These are phyloP conservation scores for Liasis olivaceus DNA, from an alignment of 2,797 vertebrate genomes.

Conservation along the genomic window DNA sequence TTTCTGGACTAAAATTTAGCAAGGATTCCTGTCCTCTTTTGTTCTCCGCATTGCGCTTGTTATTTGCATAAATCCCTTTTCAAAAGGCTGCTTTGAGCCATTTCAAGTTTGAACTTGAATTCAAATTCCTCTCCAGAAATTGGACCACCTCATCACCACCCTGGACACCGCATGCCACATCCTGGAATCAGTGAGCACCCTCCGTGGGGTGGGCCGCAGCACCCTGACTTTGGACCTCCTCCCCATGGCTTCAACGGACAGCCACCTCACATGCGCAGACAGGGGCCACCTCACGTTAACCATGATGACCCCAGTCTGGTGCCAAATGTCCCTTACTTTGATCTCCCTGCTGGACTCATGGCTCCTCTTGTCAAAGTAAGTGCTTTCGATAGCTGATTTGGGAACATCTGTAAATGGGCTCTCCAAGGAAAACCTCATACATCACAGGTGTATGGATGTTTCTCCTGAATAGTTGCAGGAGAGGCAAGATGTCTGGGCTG, in stretches of 20 bases:
- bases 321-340: slow-evolving; percentile 97
- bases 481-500: background rate
- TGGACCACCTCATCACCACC: slow-evolving; percentile 93
- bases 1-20: background rate
- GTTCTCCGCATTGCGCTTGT: background rate
- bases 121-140: slow-evolving; percentile 78
- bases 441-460: background rate
- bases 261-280: slow-evolving; percentile 90
- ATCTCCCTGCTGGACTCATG: slow-evolving; percentile 97
- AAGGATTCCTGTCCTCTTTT: background rate
- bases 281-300: slow-evolving; percentile 86
- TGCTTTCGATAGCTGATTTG: background rate
- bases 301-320: slow-evolving; percentile 95
- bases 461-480: background rate
- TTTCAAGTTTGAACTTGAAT: slow-evolving; percentile 12
- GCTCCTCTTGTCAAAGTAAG: slow-evolving; percentile 94
- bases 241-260: slow-evolving; percentile 96
- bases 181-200: slow-evolving; percentile 91
- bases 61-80: background rate
- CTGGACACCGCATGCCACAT: slow-evolving; percentile 91
- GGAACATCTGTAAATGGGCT: background rate
- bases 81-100: background rate
- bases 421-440: background rate
- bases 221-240: slow-evolving; percentile 92
- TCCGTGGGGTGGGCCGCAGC: slow-evolving; percentile 92